These are phyloP conservation scores for Polyergus mexicanus DNA, from an alignment of 1,140 invertebrate genomes.

Conservation along the genomic window DNA sequence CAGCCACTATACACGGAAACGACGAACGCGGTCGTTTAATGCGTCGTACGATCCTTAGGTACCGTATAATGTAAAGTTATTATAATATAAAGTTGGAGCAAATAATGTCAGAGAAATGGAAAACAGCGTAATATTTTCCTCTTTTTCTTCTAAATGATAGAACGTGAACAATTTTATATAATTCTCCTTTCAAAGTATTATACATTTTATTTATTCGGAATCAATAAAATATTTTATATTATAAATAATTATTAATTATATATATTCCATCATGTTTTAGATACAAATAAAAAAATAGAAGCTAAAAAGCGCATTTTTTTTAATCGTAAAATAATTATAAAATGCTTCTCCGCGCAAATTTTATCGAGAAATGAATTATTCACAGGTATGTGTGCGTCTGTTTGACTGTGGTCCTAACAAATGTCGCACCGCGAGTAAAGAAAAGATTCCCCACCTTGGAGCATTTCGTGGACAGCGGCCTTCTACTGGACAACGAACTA, in stretches of 20 bases:
- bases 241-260: neutral
- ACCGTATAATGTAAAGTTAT: constrained; percentile 67
- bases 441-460: constrained; percentile 96
- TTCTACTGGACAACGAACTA: constrained; percentile 96
- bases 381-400: constrained; percentile 92
- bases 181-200: neutral
- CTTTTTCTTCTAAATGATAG: neutral
- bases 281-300: neutral
- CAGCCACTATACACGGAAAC: constrained; percentile 91
- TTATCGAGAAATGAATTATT: constrained; percentile 26
- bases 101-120: neutral
- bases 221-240: neutral
- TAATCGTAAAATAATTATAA: neutral
- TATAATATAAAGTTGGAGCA: neutral
- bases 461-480: constrained; percentile 94
- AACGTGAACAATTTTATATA: neutral
- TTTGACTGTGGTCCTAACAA: constrained; percentile 93
- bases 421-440: constrained; percentile 95
- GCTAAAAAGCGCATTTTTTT: neutral
- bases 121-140: neutral
- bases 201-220: neutral
- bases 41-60: constrained; percentile 94
- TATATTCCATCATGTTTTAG: neutral
- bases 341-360: neutral
- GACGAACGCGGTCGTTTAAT: constrained; percentile 96